These are phyloP conservation scores for Lasioglossum vierecki DNA, from an alignment of 2,888 invertebrate species.

Conservation along the genomic window DNA sequence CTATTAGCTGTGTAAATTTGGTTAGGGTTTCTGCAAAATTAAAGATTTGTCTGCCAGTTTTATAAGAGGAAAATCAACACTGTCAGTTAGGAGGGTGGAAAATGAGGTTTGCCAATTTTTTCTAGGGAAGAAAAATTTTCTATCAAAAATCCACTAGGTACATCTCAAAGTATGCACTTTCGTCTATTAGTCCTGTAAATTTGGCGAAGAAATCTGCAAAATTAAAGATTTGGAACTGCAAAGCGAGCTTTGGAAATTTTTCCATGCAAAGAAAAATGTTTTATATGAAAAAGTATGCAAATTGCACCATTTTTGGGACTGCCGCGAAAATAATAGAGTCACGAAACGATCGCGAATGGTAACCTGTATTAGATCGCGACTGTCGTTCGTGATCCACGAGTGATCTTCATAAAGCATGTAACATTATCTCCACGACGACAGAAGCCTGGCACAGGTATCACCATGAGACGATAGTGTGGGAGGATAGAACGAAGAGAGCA, in stretches of 20 bases:
- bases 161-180: not conserved
- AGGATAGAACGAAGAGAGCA: not conserved
- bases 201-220: not conserved
- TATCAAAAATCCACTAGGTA: accelerated
- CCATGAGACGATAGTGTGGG: conserved; percentile 15
- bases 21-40: not conserved
- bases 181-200: not conserved
- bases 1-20: not conserved
- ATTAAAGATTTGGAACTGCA: not conserved
- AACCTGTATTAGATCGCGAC: conserved; percentile 52
- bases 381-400: conserved; percentile 40
- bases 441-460: conserved; percentile 54
- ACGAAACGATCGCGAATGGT: conserved; percentile 25
- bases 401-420: not conserved
- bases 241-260: not conserved
- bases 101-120: not conserved
- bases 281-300: no score
- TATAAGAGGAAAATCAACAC: no score
- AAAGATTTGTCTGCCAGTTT: not conserved
- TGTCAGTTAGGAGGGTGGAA: no score
- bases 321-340: not conserved
- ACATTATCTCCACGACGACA: conserved; percentile 32
- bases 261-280: no score
- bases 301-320: not conserved
- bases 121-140: not conserved